Percentiles rank a stretch among this genome's conserved stretches.
Conservation (phyloP, 2,113 vertebrate genomes). For the Corythoichthys intestinalis region DNA sequence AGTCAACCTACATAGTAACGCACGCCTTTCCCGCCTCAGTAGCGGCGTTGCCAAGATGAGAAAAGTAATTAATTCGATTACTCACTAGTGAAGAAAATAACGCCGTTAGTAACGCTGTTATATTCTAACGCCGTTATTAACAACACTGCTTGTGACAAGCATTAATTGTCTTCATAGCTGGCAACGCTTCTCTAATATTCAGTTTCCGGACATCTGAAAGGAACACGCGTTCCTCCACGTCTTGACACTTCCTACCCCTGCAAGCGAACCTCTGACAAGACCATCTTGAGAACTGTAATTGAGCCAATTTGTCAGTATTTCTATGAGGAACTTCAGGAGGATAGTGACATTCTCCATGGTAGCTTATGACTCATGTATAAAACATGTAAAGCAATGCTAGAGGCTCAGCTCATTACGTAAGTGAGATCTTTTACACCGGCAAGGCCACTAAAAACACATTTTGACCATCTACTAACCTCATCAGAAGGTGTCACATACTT, state of each 20-base stretch:
- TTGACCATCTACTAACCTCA: slow-evolving; percentile 54
- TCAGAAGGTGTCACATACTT: slow-evolving; percentile 44
- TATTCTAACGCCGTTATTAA: no score
- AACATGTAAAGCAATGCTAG: slow-evolving; percentile 15
- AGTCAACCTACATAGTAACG: no score
- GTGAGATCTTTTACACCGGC: slow-evolving; percentile 39
- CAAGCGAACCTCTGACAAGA: slow-evolving; percentile 33
- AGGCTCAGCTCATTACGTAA: slow-evolving; percentile 22
- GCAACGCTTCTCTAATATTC: slow-evolving; percentile 43
- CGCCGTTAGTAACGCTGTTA: no score
- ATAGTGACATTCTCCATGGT: slow-evolving; percentile 22
- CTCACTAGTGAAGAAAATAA: no score
- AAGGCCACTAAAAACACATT: slow-evolving; percentile 49
- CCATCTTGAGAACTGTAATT: slow-evolving; percentile 46
- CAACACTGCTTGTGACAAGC: no score
- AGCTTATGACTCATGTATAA: slow-evolving; percentile 24
- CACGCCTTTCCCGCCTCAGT: no score
- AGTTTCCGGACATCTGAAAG: slow-evolving; percentile 36
- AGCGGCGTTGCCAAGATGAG: no score
- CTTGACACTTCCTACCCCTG: slow-evolving; percentile 39
- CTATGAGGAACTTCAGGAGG: slow-evolving; percentile 35
- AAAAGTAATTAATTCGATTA: no score
- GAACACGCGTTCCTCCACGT: slow-evolving; percentile 21
- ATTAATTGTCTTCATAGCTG: slow-evolving; percentile 72
- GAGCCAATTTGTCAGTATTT: slow-evolving; percentile 58